phyloP scores from a whole-genome alignment of 2,888 invertebrate species.

The Psylliodes chrysocephalus region DNA sequence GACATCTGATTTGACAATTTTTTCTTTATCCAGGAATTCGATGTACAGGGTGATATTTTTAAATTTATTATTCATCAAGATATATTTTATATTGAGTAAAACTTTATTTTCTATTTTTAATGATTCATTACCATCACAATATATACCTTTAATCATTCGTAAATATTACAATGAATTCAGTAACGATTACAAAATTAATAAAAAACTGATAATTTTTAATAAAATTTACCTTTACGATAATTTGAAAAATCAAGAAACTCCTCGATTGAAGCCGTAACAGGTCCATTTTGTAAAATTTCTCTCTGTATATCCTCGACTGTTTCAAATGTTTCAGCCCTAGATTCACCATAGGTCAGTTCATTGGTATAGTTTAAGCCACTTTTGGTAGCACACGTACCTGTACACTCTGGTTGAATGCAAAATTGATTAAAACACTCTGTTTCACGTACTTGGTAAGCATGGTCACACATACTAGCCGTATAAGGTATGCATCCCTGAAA shows the following conservation, averaged over 20 bases:
- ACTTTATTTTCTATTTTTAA: too few relatives aligned
- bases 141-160: too few relatives aligned
- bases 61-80: too few relatives aligned
- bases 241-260: slow-evolving; percentile 83
- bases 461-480: slow-evolving; percentile 36
- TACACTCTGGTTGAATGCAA: slow-evolving; percentile 26
- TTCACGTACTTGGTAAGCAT: slow-evolving; percentile 16
- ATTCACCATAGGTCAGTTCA: slow-evolving; percentile 11
- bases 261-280: slow-evolving; percentile 84
- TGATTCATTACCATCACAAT: too few relatives aligned
- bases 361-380: slow-evolving; percentile 50
- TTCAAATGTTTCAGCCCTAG: too few relatives aligned
- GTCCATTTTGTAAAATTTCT: slow-evolving; percentile 83
- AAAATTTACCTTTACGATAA: slow-evolving; percentile 82
- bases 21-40: too few relatives aligned
- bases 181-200: too few relatives aligned
- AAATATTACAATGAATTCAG: too few relatives aligned
- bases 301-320: slow-evolving; percentile 71
- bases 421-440: slow-evolving; percentile 5
- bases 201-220: too few relatives aligned
- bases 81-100: too few relatives aligned
- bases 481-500: slow-evolving; percentile 42
- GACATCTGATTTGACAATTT: too few relatives aligned
- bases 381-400: slow-evolving; percentile 40
- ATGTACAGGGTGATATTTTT: too few relatives aligned